A percentile compares a stretch with the other conserved stretches of the same genome.
Conservation (phyloP, 2,888 invertebrate species). For the Labia minor region DNA sequence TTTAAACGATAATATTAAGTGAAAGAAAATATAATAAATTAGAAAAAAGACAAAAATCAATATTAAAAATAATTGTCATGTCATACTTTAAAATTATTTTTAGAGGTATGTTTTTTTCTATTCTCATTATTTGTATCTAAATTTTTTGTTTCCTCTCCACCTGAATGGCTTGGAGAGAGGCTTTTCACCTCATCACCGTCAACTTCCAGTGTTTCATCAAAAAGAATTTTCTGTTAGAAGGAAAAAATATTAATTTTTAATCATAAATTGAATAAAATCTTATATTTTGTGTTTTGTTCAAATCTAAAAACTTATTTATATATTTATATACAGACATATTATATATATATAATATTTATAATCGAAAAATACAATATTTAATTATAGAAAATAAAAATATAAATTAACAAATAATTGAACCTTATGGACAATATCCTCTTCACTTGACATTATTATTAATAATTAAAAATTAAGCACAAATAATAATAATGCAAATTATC, state of each 20-base stretch:
- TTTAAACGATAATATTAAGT: too few species aligned
- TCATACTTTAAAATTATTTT: slow-evolving; percentile 6
- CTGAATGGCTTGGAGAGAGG: neutral
- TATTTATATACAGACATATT: neutral
- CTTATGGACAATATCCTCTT: neutral
- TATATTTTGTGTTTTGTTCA: too few species aligned
- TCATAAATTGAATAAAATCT: neutral
- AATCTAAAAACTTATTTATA: neutral
- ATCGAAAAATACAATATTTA: too few species aligned
- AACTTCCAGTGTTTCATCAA: neutral
- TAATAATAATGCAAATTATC: too few species aligned
- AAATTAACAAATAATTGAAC: neutral
- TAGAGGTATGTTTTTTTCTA: neutral
- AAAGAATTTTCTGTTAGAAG: neutral
- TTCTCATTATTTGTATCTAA: neutral
- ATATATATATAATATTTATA: neutral
- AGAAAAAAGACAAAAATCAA: too few species aligned
- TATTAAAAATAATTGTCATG: too few species aligned
- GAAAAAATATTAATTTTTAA: neutral
- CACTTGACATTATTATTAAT: neutral
- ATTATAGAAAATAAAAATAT: neutral
- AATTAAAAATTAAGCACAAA: too few species aligned
- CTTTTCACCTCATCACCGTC: neutral
- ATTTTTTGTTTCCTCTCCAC: neutral
- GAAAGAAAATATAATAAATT: too few species aligned